Percentiles rank a stretch among this genome's conserved stretches.
phyloP scores from a whole-genome alignment of 2,888 invertebrate genomes.

The Melieria picta region DNA sequence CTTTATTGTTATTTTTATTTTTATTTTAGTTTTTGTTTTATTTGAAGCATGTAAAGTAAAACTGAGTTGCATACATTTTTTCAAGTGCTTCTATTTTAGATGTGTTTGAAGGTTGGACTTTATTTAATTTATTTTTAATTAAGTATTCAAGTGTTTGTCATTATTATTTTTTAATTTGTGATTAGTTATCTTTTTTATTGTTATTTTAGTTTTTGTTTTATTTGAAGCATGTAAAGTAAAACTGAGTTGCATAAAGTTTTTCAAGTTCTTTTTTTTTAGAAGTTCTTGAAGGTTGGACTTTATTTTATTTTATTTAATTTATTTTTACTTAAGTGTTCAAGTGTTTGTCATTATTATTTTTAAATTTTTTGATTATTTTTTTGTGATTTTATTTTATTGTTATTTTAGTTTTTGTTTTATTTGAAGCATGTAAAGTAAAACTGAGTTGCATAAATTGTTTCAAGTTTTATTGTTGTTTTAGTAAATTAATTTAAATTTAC shows the following conservation, averaged over 20 bases:
- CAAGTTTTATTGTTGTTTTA: background rate
- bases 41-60: background rate
- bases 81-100: background rate
- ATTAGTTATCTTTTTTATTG: too few relatives aligned
- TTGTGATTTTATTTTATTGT: too few relatives aligned
- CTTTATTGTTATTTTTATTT: background rate
- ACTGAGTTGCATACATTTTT: too few relatives aligned
- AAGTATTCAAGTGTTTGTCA: background rate
- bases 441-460: background rate
- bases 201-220: background rate
- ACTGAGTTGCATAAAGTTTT: background rate
- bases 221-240: background rate
- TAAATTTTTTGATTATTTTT: background rate
- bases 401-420: slow-evolving; percentile 1
- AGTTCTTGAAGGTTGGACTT: background rate
- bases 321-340: too few relatives aligned
- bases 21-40: slow-evolving; percentile 2
- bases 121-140: background rate
- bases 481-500: slow-evolving; percentile 3
- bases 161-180: background rate
- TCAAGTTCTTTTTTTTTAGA: background rate
- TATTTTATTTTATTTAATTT: background rate
- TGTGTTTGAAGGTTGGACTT: background rate
- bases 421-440: background rate
- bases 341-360: background rate